Conservation (phyloP, 2,797 vertebrate genomes). For the Rhinella marina region DNA sequence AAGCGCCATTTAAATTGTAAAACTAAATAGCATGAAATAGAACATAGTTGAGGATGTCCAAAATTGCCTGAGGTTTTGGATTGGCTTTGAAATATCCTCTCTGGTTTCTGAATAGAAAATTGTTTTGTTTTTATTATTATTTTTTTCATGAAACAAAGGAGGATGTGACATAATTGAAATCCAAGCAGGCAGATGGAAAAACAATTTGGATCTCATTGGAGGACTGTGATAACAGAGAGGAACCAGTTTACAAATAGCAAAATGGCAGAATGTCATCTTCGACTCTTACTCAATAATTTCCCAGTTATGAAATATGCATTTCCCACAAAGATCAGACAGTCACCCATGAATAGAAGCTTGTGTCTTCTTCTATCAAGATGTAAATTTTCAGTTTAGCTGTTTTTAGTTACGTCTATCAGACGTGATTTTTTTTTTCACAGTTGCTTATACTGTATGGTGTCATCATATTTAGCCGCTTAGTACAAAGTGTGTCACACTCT, state of each 20-base stretch:
- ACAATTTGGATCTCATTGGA: constrained; percentile 14
- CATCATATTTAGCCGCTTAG: too few species aligned
- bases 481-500: too few species aligned
- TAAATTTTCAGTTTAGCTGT: background rate
- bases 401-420: background rate
- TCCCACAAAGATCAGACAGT: background rate
- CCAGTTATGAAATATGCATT: background rate
- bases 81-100: constrained; percentile 29
- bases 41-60: constrained; percentile 38
- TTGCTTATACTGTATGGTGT: too few species aligned
- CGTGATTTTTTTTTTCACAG: too few species aligned
- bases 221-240: background rate
- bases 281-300: background rate
- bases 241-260: background rate
- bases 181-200: constrained; percentile 38
- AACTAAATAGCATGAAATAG: constrained; percentile 59
- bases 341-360: background rate
- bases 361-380: too few species aligned
- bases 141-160: background rate
- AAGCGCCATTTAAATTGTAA: constrained; percentile 60
- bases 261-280: background rate
- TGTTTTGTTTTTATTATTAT: background rate
- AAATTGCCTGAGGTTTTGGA: constrained; percentile 46
- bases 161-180: constrained; percentile 27
- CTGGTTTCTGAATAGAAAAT: background rate